phyloP scores from a whole-genome alignment of 1,140 invertebrate species.

The Aradophagus sp. region DNA sequence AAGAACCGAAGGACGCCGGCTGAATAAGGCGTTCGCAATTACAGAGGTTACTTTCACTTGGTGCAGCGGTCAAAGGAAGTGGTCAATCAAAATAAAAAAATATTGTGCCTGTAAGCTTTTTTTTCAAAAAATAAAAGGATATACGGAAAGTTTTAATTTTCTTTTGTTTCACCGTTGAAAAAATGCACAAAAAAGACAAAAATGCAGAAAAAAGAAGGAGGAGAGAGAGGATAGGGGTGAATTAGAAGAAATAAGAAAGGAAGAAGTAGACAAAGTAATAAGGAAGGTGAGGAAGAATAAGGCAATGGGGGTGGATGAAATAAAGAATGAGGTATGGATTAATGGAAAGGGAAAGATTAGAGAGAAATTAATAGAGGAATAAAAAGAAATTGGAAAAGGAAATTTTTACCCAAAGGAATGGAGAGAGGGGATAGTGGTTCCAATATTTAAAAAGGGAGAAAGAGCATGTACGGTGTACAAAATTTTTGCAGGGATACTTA shows the following conservation, averaged over 20 bases:
- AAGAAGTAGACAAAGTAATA: background rate
- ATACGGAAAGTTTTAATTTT: no score
- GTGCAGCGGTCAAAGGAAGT: no score
- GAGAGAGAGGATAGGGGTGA: background rate
- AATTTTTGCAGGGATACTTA: no score
- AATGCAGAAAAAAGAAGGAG: no score
- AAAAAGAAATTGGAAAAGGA: conserved; percentile 3
- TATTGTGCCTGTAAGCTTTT: no score
- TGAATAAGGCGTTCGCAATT: no score
- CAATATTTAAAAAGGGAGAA: conserved; percentile 14
- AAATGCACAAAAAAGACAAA: no score
- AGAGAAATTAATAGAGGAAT: background rate
- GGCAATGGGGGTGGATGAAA: conserved; percentile 11
- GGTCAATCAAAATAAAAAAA: no score
- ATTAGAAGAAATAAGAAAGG: background rate
- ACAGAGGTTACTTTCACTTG: no score
- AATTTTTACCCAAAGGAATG: conserved; percentile 5
- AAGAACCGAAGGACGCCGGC: no score
- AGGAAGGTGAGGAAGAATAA: conserved; percentile 16
- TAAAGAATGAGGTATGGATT: conserved; percentile 24
- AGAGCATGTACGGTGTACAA: background rate
- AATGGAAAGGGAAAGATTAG: background rate
- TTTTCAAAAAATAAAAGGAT: no score
- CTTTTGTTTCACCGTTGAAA: no score
- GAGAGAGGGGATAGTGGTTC: conserved; percentile 2